Conservation (phyloP, 2,113 vertebrate species). For the Toxotes chatareus region DNA sequence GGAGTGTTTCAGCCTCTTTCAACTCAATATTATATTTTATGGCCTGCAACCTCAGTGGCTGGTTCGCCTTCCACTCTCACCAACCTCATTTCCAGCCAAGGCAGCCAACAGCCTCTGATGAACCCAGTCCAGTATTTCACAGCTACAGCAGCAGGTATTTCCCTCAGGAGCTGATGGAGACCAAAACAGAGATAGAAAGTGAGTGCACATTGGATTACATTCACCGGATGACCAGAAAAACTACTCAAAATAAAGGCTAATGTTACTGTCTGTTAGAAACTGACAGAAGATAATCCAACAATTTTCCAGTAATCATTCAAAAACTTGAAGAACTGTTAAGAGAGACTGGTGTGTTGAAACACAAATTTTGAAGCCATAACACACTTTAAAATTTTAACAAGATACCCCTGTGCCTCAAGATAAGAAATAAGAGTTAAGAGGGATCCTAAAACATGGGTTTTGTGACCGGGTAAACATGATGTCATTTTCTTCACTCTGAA, state of each 20-base stretch:
- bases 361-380: background rate
- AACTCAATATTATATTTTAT: background rate
- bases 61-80: background rate
- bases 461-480: slow-evolving; percentile 12
- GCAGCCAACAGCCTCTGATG: background rate
- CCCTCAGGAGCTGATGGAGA: background rate
- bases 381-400: background rate
- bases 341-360: slow-evolving; percentile 4
- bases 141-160: background rate
- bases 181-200: background rate
- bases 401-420: background rate
- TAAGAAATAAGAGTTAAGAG: background rate
- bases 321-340: background rate
- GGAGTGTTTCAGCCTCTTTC: background rate
- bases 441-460: background rate
- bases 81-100: background rate
- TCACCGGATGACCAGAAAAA: background rate
- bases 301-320: background rate
- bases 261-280: background rate
- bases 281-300: too few relatives aligned
- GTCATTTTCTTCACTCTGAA: slow-evolving; percentile 30
- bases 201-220: background rate
- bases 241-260: background rate
- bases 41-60: background rate
- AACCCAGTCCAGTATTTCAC: background rate